A percentile compares a stretch with the other conserved stretches of the same genome.
These are phyloP conservation scores for Phoxinus dragarum DNA, from an alignment of 2,797 vertebrate species.

Conservation along the genomic window DNA sequence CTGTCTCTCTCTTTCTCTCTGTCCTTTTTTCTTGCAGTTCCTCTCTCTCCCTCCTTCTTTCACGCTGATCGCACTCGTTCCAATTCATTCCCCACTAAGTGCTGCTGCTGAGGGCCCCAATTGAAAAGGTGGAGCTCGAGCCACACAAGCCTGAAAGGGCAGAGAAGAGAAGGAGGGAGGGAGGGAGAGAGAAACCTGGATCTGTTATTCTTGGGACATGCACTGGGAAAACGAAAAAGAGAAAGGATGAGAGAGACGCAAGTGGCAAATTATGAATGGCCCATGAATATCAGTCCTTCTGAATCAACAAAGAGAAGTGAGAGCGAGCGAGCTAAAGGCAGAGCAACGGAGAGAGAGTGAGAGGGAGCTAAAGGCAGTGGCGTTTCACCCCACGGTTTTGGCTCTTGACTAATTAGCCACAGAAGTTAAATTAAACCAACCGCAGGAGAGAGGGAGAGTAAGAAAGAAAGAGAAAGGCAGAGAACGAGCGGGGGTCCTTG, in stretches of 20 bases:
- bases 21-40: slow-evolving; percentile 58
- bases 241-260: slow-evolving; percentile 48
- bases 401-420: slow-evolving; percentile 85
- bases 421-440: slow-evolving; percentile 86
- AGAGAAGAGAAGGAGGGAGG: slow-evolving; percentile 55
- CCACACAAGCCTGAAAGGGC: slow-evolving; percentile 80
- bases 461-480: slow-evolving; percentile 51
- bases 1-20: slow-evolving; percentile 57
- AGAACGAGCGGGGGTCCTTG: slow-evolving; percentile 67
- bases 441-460: slow-evolving; percentile 60
- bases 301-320: slow-evolving; percentile 60
- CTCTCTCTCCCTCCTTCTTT: slow-evolving; percentile 55
- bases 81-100: slow-evolving; percentile 83
- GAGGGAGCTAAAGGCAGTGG: slow-evolving; percentile 72
- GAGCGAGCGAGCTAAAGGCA: slow-evolving; percentile 34
- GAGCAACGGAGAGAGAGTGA: slow-evolving; percentile 65
- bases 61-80: slow-evolving; percentile 81
- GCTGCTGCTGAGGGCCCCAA: slow-evolving; percentile 77
- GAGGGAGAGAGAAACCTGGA: slow-evolving; percentile 50
- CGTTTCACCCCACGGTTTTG: slow-evolving; percentile 78
- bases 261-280: slow-evolving; percentile 61
- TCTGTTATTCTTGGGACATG: slow-evolving; percentile 56
- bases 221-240: slow-evolving; percentile 27
- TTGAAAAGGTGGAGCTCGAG: slow-evolving; percentile 81
- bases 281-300: slow-evolving; percentile 52